These are phyloP conservation scores for Sycobia sp. DNA, from an alignment of 1,140 invertebrate genomes.

Conservation along the genomic window DNA sequence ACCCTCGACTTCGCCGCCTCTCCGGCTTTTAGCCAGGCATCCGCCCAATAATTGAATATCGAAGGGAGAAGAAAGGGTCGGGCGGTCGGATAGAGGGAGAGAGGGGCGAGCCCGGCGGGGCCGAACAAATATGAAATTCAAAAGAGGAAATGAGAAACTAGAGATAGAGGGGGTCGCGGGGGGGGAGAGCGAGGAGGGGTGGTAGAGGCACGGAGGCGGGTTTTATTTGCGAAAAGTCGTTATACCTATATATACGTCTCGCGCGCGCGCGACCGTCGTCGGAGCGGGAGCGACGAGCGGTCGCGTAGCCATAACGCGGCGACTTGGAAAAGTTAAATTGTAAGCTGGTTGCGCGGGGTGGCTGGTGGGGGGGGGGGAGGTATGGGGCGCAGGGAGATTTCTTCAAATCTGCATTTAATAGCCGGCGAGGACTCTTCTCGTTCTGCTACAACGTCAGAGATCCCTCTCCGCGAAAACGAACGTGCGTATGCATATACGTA, in stretches of 20 bases:
- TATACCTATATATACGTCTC: too few species aligned
- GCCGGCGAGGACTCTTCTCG: too few species aligned
- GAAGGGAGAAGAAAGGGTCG: conserved; percentile 7
- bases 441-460: too few species aligned
- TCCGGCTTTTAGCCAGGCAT: conserved; percentile 32
- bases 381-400: too few species aligned
- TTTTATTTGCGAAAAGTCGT: conserved; percentile 15
- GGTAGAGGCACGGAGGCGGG: too few species aligned
- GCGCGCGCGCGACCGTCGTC: too few species aligned
- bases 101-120: conserved; percentile 7
- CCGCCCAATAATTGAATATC: conserved; percentile 38
- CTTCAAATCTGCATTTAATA: conserved; percentile 4
- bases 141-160: conserved; percentile 34
- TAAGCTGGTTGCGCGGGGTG: too few species aligned
- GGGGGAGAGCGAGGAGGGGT: too few species aligned
- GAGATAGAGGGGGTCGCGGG: conserved; percentile 11
- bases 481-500: too few species aligned
- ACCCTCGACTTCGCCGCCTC: neutral
- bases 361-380: too few species aligned
- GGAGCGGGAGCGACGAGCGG: too few species aligned
- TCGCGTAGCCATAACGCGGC: neutral
- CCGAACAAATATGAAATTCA: conserved; percentile 29
- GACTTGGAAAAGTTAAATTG: neutral
- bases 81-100: neutral
- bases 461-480: too few species aligned